A percentile compares a stretch with the other conserved stretches of the same genome.
These are phyloP conservation scores for Metallyticus violacea DNA, from an alignment of 2,888 invertebrate genomes.

Conservation along the genomic window DNA sequence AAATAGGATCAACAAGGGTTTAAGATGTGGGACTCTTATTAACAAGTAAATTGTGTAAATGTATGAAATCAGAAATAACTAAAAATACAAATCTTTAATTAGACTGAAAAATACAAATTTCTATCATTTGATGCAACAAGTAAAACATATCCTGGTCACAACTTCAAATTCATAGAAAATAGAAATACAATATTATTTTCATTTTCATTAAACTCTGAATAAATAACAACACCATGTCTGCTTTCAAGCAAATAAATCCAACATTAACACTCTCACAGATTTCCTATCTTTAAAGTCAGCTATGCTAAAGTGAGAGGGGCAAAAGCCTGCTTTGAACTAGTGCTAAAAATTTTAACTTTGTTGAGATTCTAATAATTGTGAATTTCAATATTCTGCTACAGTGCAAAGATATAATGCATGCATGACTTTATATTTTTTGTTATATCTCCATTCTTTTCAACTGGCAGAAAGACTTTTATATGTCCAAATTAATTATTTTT, in stretches of 20 bases:
- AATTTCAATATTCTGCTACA: not conserved
- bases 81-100: slow-evolving; percentile 15
- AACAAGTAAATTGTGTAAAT: not conserved
- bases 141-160: not conserved
- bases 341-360: not conserved
- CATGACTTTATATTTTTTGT: not conserved
- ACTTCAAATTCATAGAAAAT: slow-evolving; percentile 8
- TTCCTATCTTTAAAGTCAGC: not conserved
- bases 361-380: not conserved
- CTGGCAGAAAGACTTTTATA: not conserved
- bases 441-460: not conserved
- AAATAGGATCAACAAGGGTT: no score
- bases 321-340: not conserved
- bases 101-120: slow-evolving; percentile 17
- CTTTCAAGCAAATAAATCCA: not conserved
- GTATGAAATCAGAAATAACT: not conserved
- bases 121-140: slow-evolving; percentile 2
- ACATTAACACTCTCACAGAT: not conserved
- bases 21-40: no score
- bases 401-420: not conserved
- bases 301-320: not conserved
- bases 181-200: not conserved
- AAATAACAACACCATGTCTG: not conserved
- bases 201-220: slow-evolving; percentile 5
- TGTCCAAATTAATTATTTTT: not conserved